Evolutionary conservation across 2,113 vertebrate species (phyloP).

Genomic region (Cephalopterus ornatus): DNA sequence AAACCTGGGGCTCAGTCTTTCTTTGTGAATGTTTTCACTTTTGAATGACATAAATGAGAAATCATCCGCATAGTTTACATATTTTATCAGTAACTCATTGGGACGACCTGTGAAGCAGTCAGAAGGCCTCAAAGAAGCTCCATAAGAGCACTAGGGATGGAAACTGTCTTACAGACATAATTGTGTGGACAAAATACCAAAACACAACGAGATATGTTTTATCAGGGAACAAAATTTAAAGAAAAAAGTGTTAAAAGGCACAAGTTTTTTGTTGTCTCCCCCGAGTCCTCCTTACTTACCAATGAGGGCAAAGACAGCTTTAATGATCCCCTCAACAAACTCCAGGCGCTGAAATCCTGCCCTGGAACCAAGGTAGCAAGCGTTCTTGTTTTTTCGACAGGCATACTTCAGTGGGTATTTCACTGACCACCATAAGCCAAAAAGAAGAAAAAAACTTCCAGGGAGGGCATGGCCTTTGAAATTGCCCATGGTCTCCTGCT

Average conservation of each 20-base stretch:
- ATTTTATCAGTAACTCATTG: neutral
- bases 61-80: neutral
- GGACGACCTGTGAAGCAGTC: neutral
- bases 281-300: conserved; percentile 72
- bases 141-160: fast-evolving
- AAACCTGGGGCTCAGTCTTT: neutral
- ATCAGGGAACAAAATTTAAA: neutral
- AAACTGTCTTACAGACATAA: neutral
- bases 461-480: conserved; percentile 94
- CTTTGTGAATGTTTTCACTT: neutral
- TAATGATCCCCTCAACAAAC: conserved; percentile 79
- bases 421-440: conserved; percentile 91
- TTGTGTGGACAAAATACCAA: neutral
- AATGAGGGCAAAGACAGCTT: conserved; percentile 81
- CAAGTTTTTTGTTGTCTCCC: neutral
- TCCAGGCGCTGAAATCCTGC: conserved; percentile 84
- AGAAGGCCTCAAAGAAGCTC: neutral
- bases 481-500: conserved; percentile 80
- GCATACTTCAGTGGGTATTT: conserved; percentile 84
- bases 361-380: conserved; percentile 81
- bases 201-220: neutral
- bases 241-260: neutral
- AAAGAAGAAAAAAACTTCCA: conserved; percentile 86
- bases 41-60: neutral
- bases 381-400: conserved; percentile 83